These are phyloP conservation scores for Lathronympha strigana DNA, from an alignment of 2,888 invertebrate species.

Conservation along the genomic window DNA sequence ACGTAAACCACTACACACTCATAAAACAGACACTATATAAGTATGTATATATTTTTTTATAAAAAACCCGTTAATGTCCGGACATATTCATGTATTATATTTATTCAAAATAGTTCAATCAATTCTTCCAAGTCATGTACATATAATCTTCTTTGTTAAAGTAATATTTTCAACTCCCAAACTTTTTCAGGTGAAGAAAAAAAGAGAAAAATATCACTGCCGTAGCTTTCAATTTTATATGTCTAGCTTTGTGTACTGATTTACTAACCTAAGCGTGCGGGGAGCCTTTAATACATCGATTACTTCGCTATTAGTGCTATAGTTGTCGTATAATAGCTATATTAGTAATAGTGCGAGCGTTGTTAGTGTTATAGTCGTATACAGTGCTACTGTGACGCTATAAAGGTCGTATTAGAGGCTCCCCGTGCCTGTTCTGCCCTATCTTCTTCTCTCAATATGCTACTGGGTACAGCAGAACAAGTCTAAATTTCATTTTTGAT, in stretches of 20 bases:
- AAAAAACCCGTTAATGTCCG: constrained; percentile 67
- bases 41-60: constrained; percentile 12
- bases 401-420: constrained; percentile 59
- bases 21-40: constrained; percentile 42
- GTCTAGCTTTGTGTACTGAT: constrained; percentile 77
- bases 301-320: constrained; percentile 29
- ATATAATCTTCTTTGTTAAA: constrained; percentile 25
- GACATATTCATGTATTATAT: constrained; percentile 50
- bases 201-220: constrained; percentile 52
- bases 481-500: constrained; percentile 85
- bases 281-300: constrained; percentile 57
- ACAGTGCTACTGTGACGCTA: constrained; percentile 20
- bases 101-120: constrained; percentile 45
- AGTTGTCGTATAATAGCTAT: constrained; percentile 24
- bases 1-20: constrained; percentile 50
- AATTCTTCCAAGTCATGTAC: constrained; percentile 36
- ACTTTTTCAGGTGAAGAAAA: constrained; percentile 76
- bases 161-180: constrained; percentile 54
- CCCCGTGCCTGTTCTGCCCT: constrained; percentile 75
- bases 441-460: constrained; percentile 58
- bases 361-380: constrained; percentile 31
- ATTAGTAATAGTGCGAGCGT: constrained; percentile 22
- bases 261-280: constrained; percentile 67
- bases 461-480: constrained; percentile 78
- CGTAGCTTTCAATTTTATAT: constrained; percentile 71